Evolutionary conservation across 2,797 vertebrate genomes (phyloP), one percentile per base, ranked within the genome.

Genomic region (Schizopygopsis pylzovi): DNA sequence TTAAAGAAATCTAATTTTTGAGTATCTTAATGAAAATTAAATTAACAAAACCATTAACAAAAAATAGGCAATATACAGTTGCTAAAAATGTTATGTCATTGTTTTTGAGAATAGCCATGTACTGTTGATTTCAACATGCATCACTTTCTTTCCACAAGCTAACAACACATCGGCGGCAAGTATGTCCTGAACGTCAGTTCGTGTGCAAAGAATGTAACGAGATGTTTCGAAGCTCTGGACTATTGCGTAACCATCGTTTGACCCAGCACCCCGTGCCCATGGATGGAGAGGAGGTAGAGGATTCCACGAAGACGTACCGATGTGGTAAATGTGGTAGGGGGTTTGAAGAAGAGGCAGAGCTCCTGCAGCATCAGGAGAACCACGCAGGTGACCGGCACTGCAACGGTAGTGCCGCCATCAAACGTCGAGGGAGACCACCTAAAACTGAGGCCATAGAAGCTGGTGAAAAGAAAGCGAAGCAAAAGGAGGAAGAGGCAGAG

Each of bases 171-270:
- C 92, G 95, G 89, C 92, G 96, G 86, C 95, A 96, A 81, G 93
- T 96, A 87, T 96, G 96, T 91, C 95, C 95, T 3, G 96, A 96
- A 89, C 94, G 92, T 43, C 96, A 96, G 85, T 93, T 96, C 82
- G 90, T 91, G 7, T 95, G 93, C 91, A 96, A 92, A 90, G 95
- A 96, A 88, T 97, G 96, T 86, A 94, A 93, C 61, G 93, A 96
- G 89, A 94, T 92, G 41, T 97, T 96, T 89, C 91, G 96, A 1
- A 96, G 96, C 86, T 93, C 95, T 1, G 95, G 94, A 11, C 92
- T 95, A 79, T 92, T 96, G 63, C 95, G 95, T 20, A 91, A 91
- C 75, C 96, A 97, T 90, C 96, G 96, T 25, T 91, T 96, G 84
- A 88, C 92, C 56, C 95, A 94, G 79, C 95, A 96, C 86, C 93